phyloP scores from a whole-genome alignment of 30 jellyfish, hydroid and myxozoan genomes.

The Morbakka virulenta region DNA sequence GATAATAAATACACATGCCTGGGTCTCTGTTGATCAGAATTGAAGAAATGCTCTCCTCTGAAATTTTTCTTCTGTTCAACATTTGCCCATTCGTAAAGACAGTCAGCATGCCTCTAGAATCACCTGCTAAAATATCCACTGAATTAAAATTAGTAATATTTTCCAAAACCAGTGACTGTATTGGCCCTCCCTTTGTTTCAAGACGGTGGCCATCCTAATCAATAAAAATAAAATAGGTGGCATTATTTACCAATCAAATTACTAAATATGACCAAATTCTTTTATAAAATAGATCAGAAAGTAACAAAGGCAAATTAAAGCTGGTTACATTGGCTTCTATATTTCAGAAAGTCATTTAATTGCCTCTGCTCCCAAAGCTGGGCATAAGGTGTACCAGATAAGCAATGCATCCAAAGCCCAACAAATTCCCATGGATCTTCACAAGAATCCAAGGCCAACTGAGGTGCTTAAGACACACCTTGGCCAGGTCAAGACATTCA shows the following conservation, averaged over 20 bases:
- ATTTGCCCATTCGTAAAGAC: slow-evolving; percentile 80
- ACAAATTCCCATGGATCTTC: no score
- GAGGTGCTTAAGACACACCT: no score
- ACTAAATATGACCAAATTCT: not conserved
- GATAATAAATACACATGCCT: slow-evolving; percentile 9
- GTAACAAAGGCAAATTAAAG: not conserved
- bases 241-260: not conserved
- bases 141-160: slow-evolving; percentile 73
- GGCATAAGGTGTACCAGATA: no score
- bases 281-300: not conserved
- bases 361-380: no score
- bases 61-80: slow-evolving; percentile 56
- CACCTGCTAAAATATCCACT: slow-evolving; percentile 65
- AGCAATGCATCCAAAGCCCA: no score
- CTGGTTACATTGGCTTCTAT: no score
- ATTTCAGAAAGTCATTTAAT: no score
- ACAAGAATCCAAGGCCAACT: no score
- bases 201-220: slow-evolving; percentile 30
- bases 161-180: slow-evolving; percentile 51
- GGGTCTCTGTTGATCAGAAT: slow-evolving; percentile 58
- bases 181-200: slow-evolving; percentile 93
- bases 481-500: no score
- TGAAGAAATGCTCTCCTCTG: slow-evolving; percentile 51
- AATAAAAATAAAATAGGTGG: not conserved
- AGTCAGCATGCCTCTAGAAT: slow-evolving; percentile 79